Conservation (phyloP, 2,113 vertebrate species). For the Dicaeum eximium region DNA sequence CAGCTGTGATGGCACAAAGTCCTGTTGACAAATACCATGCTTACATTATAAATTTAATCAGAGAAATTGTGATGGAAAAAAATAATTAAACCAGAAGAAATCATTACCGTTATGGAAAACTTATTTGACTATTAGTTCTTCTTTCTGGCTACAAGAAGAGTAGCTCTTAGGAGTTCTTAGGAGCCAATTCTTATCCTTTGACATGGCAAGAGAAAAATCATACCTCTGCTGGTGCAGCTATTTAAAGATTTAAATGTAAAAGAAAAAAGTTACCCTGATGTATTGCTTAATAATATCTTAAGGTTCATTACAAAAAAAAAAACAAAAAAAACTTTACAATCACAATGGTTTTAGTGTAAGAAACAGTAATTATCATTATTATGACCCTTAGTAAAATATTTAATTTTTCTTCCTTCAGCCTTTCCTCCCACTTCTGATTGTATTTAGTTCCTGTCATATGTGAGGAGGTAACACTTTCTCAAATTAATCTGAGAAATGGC, state of each 20-base stretch:
- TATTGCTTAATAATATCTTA: not conserved
- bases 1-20: not conserved
- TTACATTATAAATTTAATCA: not conserved
- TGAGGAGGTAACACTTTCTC: not conserved
- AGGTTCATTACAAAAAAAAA: not conserved
- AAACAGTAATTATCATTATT: not conserved
- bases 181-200: not conserved
- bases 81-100: not conserved
- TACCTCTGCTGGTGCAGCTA: fast-evolving
- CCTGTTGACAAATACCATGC: not conserved
- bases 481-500: not conserved
- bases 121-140: not conserved
- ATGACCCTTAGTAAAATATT: not conserved
- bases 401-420: fast-evolving
- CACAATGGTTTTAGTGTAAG: not conserved
- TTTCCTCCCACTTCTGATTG: not conserved
- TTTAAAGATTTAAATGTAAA: not conserved
- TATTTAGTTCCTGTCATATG: not conserved
- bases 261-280: not conserved
- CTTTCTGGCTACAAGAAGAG: not conserved
- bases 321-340: not conserved
- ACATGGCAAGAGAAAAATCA: not conserved
- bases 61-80: not conserved
- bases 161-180: not conserved
- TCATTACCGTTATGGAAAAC: not conserved